Percentiles rank a stretch among this genome's conserved stretches.
Evolutionary conservation across 1,140 invertebrate genomes (phyloP).

Genomic region (Caenorhabditis remanei): DNA sequence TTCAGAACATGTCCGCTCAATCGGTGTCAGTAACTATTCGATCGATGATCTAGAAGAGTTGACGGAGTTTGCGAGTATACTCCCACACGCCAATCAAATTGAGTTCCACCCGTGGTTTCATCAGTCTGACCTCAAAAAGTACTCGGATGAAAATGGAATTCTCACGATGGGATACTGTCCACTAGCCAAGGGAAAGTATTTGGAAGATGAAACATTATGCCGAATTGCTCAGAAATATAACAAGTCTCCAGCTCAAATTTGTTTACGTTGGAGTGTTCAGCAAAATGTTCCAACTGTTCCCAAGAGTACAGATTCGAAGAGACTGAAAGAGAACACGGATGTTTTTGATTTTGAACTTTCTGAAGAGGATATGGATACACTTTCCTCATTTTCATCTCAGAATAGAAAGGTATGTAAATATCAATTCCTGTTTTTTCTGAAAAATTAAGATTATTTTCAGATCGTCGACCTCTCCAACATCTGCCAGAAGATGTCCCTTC

Average conservation of each 20-base stretch:
- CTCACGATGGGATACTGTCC: conserved; percentile 79
- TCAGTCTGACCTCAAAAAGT: conserved; percentile 75
- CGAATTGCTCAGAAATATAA: conserved; percentile 71
- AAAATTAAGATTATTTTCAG: background rate
- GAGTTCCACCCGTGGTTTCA: conserved; percentile 80
- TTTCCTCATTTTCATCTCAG: conserved; percentile 11
- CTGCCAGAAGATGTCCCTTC: conserved; percentile 67
- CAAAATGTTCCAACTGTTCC: conserved; percentile 78
- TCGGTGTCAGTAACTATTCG: conserved; percentile 79
- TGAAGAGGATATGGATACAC: conserved; percentile 26
- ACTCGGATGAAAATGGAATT: conserved; percentile 72
- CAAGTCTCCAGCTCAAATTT: conserved; percentile 76
- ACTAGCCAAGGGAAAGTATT: conserved; percentile 78
- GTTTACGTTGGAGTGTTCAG: conserved; percentile 79
- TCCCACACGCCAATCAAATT: conserved; percentile 79
- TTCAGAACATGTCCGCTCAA: conserved; percentile 72
- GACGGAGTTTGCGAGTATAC: conserved; percentile 75
- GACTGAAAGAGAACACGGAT: conserved; percentile 77
- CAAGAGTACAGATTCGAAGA: conserved; percentile 78
- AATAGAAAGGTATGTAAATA: background rate
- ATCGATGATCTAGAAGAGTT: conserved; percentile 78
- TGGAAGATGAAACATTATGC: conserved; percentile 72
- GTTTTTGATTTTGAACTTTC: conserved; percentile 56
- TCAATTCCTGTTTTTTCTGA: too few relatives aligned
- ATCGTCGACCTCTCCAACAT: conserved; percentile 33